Evolutionary conservation across 2,113 vertebrate genomes (phyloP).

Genomic region (Hymenochirus boettgeri): DNA sequence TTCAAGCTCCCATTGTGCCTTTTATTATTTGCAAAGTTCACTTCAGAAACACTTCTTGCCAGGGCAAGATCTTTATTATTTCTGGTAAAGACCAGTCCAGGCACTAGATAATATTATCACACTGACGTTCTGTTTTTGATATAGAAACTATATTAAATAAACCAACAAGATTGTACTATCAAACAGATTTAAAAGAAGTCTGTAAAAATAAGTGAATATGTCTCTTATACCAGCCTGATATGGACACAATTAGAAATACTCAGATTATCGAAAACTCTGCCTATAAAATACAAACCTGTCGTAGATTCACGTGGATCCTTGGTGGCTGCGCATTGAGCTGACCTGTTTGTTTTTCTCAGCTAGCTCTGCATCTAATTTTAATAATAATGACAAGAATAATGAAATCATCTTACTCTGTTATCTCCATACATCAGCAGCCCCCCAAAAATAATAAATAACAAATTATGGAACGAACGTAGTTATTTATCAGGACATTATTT

Average conservation of each 20-base stretch:
- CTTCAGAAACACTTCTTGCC: constrained; percentile 31
- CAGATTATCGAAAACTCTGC: too few relatives aligned
- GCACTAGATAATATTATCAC: constrained; percentile 15
- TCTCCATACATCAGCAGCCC: constrained; percentile 45
- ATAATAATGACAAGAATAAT: constrained; percentile 48
- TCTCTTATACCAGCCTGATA: too few relatives aligned
- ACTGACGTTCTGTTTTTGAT: constrained; percentile 1
- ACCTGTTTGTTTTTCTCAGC: constrained; percentile 54
- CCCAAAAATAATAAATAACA: too few relatives aligned
- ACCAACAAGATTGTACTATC: too few relatives aligned
- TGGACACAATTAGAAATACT: too few relatives aligned
- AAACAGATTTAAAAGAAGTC: too few relatives aligned
- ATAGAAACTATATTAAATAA: too few relatives aligned
- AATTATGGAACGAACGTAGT: constrained; percentile 48
- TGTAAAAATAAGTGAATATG: too few relatives aligned
- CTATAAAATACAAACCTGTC: neutral
- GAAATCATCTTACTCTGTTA: constrained; percentile 44
- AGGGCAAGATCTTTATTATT: constrained; percentile 34
- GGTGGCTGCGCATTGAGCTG: constrained; percentile 48
- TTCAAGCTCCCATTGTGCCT: constrained; percentile 53
- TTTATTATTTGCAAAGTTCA: constrained; percentile 48
- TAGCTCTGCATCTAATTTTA: constrained; percentile 48
- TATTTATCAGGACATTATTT: constrained; percentile 67
- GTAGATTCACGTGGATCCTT: constrained; percentile 43
- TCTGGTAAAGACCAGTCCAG: constrained; percentile 25